These are phyloP conservation scores for Malthinus flaveolus DNA, from an alignment of 2,888 invertebrate genomes.

Conservation along the genomic window DNA sequence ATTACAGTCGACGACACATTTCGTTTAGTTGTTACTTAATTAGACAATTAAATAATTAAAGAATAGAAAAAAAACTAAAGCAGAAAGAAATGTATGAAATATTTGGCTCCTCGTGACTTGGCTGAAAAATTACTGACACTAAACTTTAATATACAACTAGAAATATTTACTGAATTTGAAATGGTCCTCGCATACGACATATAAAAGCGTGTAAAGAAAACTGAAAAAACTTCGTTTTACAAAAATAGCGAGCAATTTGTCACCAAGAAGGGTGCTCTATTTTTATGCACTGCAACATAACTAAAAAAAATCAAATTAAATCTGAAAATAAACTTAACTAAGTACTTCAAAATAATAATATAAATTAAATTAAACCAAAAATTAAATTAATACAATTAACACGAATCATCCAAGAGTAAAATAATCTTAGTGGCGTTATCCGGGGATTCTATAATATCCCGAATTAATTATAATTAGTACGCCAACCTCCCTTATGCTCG, in stretches of 20 bases:
- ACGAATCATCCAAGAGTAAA: constrained; percentile 41
- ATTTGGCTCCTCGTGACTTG: no score
- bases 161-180: no score
- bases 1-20: no score
- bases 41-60: no score
- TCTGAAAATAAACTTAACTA: constrained; percentile 18
- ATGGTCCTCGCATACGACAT: no score
- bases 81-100: no score
- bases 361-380: constrained; percentile 27
- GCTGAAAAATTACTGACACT: no score
- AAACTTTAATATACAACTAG: no score
- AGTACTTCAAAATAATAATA: constrained; percentile 2
- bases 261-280: constrained; percentile 1
- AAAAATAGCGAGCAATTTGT: neutral
- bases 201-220: neutral
- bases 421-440: constrained; percentile 31
- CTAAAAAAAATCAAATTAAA: constrained; percentile 20
- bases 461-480: constrained; percentile 20
- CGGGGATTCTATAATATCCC: constrained; percentile 26
- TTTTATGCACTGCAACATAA: constrained; percentile 6
- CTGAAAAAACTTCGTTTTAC: neutral
- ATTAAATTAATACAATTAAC: constrained; percentile 34
- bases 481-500: constrained; percentile 22
- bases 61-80: no score
- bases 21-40: no score